Evolutionary conservation across 2,888 invertebrate genomes (phyloP).

Genomic region (Noctuana brunneofusca): DNA sequence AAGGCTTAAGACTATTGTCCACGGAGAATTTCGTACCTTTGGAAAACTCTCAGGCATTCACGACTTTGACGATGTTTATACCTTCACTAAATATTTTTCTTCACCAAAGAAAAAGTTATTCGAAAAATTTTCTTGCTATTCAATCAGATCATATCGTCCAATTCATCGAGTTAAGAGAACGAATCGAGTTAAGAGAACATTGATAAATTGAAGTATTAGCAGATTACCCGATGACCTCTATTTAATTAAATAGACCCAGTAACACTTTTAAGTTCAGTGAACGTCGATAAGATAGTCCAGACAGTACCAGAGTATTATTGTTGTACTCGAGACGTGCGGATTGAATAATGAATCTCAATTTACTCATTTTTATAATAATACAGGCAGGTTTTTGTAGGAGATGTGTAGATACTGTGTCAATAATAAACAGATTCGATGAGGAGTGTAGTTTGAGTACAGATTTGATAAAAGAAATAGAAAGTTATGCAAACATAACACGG

Average conservation of each 20-base stretch:
- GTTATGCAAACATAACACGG: constrained; percentile 74
- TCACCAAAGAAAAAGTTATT: too few relatives aligned
- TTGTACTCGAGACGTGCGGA: constrained; percentile 15
- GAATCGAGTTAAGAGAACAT: too few relatives aligned
- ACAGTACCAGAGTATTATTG: constrained; percentile 9
- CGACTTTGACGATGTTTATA: too few relatives aligned
- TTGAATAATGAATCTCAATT: constrained; percentile 17
- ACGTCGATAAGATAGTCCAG: constrained; percentile 20
- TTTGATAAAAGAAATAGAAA: constrained; percentile 77
- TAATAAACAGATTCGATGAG: constrained; percentile 11
- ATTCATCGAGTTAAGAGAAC: too few relatives aligned
- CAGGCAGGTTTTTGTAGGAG: constrained; percentile 12
- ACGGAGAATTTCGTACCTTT: too few relatives aligned
- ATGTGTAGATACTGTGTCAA: constrained; percentile 13
- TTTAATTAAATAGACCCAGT: constrained; percentile 17
- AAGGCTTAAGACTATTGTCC: too few relatives aligned
- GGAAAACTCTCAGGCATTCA: too few relatives aligned
- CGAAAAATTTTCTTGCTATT: too few relatives aligned
- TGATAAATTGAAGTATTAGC: background rate
- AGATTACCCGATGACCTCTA: constrained; percentile 12
- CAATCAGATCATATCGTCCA: too few relatives aligned
- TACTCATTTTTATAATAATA: constrained; percentile 18
- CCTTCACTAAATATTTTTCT: too few relatives aligned
- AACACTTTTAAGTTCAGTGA: constrained; percentile 4
- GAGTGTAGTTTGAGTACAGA: constrained; percentile 8